A percentile compares a stretch with the other conserved stretches of the same genome.
Conservation (phyloP, 2,888 invertebrate genomes). For the Tigriopus californicus region DNA sequence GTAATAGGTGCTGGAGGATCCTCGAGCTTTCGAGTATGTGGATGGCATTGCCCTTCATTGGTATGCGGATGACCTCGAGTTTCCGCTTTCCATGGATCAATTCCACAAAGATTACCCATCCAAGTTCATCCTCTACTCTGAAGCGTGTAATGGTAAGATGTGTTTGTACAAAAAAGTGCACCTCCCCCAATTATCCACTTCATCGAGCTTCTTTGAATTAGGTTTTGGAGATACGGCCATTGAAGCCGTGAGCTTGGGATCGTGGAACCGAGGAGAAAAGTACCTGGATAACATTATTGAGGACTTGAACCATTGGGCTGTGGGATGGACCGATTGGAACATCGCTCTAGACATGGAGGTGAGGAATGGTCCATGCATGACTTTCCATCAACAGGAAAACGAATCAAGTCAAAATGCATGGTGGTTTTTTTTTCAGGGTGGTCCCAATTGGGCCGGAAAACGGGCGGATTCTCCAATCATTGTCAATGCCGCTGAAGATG, state of each 20-base stretch:
- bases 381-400: too few species aligned
- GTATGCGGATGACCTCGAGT: slow-evolving; percentile 32
- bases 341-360: slow-evolving; percentile 29
- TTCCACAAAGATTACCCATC: slow-evolving; percentile 30
- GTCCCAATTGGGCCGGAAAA: slow-evolving; percentile 36
- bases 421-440: too few species aligned
- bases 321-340: slow-evolving; percentile 39
- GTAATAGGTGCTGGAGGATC: slow-evolving; percentile 22
- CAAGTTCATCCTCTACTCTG: slow-evolving; percentile 35
- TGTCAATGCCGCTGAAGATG: slow-evolving; percentile 26
- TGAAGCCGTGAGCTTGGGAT: slow-evolving; percentile 29
- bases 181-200: not conserved
- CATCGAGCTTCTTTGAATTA: slow-evolving; percentile 13
- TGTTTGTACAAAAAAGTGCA: not conserved
- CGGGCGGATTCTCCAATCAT: slow-evolving; percentile 35
- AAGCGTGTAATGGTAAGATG: slow-evolving; percentile 30
- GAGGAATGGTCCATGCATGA: too few species aligned
- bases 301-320: slow-evolving; percentile 33
- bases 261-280: slow-evolving; percentile 33
- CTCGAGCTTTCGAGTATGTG: slow-evolving; percentile 25
- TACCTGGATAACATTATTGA: slow-evolving; percentile 35
- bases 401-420: too few species aligned
- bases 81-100: slow-evolving; percentile 20
- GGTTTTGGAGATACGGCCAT: slow-evolving; percentile 17
- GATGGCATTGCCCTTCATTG: slow-evolving; percentile 37